Conservation (phyloP, 2,797 vertebrate genomes). For the Danio aesculapii region DNA sequence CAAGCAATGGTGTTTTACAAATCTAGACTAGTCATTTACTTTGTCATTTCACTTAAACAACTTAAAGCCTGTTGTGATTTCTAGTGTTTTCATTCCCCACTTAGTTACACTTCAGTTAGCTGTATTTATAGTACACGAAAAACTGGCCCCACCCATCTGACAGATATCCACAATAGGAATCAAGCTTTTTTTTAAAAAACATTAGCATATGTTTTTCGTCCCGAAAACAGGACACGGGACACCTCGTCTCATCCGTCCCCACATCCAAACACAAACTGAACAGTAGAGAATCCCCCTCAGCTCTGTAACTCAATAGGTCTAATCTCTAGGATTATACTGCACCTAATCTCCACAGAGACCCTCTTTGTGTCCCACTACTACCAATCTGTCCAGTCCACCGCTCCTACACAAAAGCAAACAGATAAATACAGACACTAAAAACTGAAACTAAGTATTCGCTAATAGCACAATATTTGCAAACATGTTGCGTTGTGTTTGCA, state of each 20-base stretch:
- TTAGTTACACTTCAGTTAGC: constrained; percentile 8
- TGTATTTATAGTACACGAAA: constrained; percentile 4
- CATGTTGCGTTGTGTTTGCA: too few relatives aligned
- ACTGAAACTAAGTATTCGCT: neutral
- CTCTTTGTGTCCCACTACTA: constrained; percentile 50
- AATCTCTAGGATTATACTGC: constrained; percentile 43
- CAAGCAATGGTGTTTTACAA: neutral
- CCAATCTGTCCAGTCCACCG: constrained; percentile 33
- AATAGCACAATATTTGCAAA: too few relatives aligned
- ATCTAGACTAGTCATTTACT: constrained; percentile 8
- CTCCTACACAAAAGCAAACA: constrained; percentile 24
- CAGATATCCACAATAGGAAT: constrained; percentile 16
- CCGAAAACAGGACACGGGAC: constrained; percentile 54
- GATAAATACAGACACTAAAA: neutral
- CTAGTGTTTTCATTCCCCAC: neutral
- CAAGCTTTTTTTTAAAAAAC: constrained; percentile 11
- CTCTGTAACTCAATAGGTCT: constrained; percentile 43
- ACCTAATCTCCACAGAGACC: constrained; percentile 47
- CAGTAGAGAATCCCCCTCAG: constrained; percentile 30
- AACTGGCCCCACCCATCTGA: neutral
- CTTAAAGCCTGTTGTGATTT: neutral
- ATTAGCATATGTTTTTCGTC: constrained; percentile 27
- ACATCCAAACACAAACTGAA: constrained; percentile 38
- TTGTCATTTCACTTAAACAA: too few relatives aligned
- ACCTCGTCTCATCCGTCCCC: neutral